Conservation (phyloP, 2,113 vertebrate species). For the Micronycteris hirsuta region DNA sequence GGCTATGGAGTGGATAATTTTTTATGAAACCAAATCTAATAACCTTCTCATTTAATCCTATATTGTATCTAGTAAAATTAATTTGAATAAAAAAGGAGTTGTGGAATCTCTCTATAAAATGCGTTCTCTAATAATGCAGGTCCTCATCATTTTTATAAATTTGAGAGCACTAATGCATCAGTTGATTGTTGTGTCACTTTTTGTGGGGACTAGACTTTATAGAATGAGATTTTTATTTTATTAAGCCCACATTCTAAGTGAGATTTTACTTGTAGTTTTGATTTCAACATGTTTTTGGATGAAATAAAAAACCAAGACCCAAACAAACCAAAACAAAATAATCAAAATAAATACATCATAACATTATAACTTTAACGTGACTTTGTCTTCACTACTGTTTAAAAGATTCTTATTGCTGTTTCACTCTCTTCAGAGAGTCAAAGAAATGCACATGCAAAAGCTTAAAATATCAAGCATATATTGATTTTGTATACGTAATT, state of each 20-base stretch:
- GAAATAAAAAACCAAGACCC: not conserved
- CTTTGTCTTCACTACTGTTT: not conserved
- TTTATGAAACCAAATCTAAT: not conserved
- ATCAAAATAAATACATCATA: not conserved
- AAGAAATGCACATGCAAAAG: not conserved
- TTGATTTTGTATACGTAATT: conserved; percentile 41
- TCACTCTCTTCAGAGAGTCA: not conserved
- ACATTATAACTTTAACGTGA: not conserved
- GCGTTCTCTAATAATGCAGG: not conserved
- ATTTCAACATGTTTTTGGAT: not conserved
- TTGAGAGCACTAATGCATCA: not conserved
- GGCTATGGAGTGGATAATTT: not conserved
- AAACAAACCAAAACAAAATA: not conserved
- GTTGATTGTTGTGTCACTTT: not conserved
- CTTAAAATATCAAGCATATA: not conserved
- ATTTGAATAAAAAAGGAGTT: not conserved
- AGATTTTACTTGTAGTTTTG: not conserved
- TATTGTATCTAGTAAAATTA: not conserved
- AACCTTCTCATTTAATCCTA: not conserved
- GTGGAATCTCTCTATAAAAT: not conserved
- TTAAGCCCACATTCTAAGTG: not conserved
- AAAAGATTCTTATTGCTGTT: not conserved
- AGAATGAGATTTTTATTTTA: not conserved
- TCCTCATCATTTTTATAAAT: not conserved
- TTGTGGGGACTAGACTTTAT: not conserved